These are phyloP conservation scores for Macaria liturata DNA, from an alignment of 2,888 invertebrate genomes.

Conservation along the genomic window DNA sequence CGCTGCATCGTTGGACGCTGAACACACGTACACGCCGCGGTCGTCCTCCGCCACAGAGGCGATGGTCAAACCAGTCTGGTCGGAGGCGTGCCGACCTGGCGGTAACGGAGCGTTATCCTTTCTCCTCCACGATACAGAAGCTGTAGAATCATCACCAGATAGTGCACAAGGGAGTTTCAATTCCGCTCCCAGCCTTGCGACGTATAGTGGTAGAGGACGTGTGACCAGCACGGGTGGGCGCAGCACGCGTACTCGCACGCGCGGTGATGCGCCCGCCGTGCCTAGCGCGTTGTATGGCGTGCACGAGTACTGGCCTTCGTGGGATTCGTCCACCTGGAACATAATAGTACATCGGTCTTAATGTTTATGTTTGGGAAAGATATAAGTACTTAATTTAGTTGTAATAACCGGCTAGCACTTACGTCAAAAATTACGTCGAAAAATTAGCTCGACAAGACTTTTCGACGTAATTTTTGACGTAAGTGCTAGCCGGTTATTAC, in stretches of 20 bases:
- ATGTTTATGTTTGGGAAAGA: no score
- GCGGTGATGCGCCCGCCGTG: constrained; percentile 91
- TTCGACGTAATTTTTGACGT: no score
- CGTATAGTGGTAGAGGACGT: constrained; percentile 92
- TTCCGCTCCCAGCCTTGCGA: constrained; percentile 90
- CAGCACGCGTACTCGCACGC: constrained; percentile 92
- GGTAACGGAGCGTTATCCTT: constrained; percentile 90
- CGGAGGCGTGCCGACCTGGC: constrained; percentile 85
- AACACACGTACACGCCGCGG: constrained; percentile 93
- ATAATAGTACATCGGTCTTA: no score
- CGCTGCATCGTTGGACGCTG: constrained; percentile 94
- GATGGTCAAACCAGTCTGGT: constrained; percentile 92
- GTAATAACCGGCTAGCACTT: no score
- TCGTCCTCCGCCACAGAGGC: constrained; percentile 91
- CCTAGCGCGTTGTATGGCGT: constrained; percentile 96
- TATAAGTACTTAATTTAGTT: no score
- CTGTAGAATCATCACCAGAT: constrained; percentile 48
- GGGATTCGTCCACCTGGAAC: constrained; percentile 88
- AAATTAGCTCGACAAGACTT: no score
- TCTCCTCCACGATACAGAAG: constrained; percentile 67
- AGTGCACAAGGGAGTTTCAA: constrained; percentile 91
- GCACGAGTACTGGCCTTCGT: constrained; percentile 95
- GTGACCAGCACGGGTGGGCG: constrained; percentile 92
- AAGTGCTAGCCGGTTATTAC: no score
- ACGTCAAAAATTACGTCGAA: no score